Conservation (phyloP, 2,888 invertebrate genomes). For the Dasypogon diadema region DNA sequence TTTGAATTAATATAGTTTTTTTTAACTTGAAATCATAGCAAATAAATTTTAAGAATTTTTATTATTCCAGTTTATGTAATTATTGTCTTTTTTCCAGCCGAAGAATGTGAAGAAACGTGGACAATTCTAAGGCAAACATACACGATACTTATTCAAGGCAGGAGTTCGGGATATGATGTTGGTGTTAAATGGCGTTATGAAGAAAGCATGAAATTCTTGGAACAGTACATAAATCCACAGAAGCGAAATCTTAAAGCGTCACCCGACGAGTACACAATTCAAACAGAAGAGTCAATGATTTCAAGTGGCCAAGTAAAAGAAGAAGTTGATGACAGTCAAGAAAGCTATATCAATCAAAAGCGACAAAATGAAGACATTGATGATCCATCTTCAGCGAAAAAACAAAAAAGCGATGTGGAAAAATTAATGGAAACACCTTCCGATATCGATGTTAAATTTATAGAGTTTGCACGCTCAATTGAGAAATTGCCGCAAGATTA, state of each 20-base stretch:
- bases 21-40: too few species aligned
- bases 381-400: background rate
- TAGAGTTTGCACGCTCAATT: background rate
- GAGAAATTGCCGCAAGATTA: background rate
- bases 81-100: background rate
- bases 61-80: too few species aligned
- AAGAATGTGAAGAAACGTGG: background rate
- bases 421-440: background rate
- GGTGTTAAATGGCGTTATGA: constrained; percentile 2
- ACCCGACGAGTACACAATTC: background rate
- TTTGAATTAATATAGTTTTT: too few species aligned
- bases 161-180: background rate
- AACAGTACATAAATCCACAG: background rate
- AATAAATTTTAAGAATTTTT: too few species aligned
- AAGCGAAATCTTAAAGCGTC: too few species aligned
- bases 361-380: background rate
- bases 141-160: background rate
- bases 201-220: background rate
- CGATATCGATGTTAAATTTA: background rate
- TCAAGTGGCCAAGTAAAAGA: too few species aligned
- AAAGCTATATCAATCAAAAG: background rate
- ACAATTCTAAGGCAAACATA: background rate
- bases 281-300: background rate
- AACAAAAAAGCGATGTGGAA: background rate
- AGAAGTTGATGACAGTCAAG: too few species aligned